Evolutionary conservation across 2,888 invertebrate genomes (phyloP).

Genomic region (Tromatobia lineatoria): DNA sequence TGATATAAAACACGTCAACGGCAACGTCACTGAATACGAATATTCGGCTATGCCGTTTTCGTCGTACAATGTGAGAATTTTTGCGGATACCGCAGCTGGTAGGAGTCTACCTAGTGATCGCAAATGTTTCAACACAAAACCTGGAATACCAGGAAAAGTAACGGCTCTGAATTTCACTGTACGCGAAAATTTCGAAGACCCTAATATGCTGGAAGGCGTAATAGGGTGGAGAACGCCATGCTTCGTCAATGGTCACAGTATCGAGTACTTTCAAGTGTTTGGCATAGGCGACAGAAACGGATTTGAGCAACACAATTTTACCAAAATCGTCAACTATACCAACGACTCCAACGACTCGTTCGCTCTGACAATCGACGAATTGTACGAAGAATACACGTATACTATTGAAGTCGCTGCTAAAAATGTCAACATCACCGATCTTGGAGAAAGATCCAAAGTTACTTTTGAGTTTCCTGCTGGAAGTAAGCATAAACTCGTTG

Average conservation of each 20-base stretch:
- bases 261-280: constrained; percentile 76
- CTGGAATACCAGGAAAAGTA: constrained; percentile 76
- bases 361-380: constrained; percentile 70
- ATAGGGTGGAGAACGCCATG: constrained; percentile 80
- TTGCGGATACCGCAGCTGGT: constrained; percentile 78
- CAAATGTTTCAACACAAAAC: constrained; percentile 68
- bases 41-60: constrained; percentile 72
- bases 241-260: constrained; percentile 73
- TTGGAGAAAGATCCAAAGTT: constrained; percentile 68
- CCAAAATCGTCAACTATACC: constrained; percentile 50
- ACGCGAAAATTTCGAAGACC: constrained; percentile 65
- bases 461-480: constrained; percentile 78
- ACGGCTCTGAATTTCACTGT: constrained; percentile 72
- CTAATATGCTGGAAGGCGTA: constrained; percentile 75
- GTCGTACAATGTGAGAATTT: constrained; percentile 75
- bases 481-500: constrained; percentile 73
- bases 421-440: constrained; percentile 66
- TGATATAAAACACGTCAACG: constrained; percentile 62
- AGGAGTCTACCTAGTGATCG: constrained; percentile 74
- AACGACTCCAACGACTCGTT: constrained; percentile 71
- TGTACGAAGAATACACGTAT: constrained; percentile 79
- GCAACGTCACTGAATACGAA: constrained; percentile 35
- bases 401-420: constrained; percentile 75
- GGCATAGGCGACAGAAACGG: constrained; percentile 74
- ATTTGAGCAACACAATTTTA: constrained; percentile 66